A percentile compares a stretch with the other conserved stretches of the same genome.
These are phyloP conservation scores for Daubentonia madagascariensis DNA, from an alignment of 2,113 vertebrate species.

Conservation along the genomic window DNA sequence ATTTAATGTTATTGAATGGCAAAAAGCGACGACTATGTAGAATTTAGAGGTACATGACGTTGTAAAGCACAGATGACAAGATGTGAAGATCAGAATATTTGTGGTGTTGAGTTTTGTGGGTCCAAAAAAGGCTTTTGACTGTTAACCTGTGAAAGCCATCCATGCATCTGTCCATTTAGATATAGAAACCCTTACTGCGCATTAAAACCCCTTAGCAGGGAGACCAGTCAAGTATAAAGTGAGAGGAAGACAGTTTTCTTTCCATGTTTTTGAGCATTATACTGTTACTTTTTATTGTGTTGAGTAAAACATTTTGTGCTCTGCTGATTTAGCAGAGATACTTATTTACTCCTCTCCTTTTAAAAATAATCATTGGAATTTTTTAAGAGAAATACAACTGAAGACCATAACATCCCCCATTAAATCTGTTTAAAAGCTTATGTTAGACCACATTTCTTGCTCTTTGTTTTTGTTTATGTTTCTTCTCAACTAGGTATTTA, in stretches of 20 bases:
- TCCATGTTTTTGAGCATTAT: neutral
- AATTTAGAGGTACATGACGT: neutral
- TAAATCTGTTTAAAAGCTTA: neutral
- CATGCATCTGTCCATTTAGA: neutral
- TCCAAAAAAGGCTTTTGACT: neutral
- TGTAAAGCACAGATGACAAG: slow-evolving; percentile 37
- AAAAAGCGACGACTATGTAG: neutral
- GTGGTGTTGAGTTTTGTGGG: neutral
- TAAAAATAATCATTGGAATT: slow-evolving; percentile 21
- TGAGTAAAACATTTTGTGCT: slow-evolving; percentile 12
- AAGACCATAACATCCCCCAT: neutral
- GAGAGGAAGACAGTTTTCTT: neutral
- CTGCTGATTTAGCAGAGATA: slow-evolving; percentile 24
- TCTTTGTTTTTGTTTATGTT: neutral
- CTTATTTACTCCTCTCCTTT: neutral
- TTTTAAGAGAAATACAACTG: neutral
- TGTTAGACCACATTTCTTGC: neutral
- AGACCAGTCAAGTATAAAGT: neutral
- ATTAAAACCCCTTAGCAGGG: neutral
- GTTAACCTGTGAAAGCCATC: neutral
- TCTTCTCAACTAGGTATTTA: neutral
- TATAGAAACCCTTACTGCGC: neutral
- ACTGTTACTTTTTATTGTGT: neutral
- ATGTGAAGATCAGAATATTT: neutral
- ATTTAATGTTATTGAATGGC: neutral